Conservation (phyloP, 2,888 invertebrate species). For the Ceriagrion tenellum region DNA sequence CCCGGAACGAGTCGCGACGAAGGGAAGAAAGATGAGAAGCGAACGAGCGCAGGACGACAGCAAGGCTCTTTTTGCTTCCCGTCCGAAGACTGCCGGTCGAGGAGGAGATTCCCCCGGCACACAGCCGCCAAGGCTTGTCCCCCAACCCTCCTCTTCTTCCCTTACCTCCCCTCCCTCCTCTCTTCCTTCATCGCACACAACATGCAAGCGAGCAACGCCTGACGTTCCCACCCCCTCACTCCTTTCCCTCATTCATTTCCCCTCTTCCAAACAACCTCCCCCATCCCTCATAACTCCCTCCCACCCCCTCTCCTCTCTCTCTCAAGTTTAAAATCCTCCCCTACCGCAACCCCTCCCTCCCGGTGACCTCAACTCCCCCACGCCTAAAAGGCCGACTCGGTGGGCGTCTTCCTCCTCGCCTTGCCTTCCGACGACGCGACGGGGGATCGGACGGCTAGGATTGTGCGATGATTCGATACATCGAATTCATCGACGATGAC, state of each 20-base stretch:
- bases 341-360: background rate
- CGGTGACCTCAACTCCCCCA: background rate
- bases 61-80: background rate
- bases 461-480: too few relatives aligned
- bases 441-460: too few relatives aligned
- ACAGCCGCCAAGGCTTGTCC: background rate
- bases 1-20: background rate
- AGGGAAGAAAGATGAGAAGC: background rate
- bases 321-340: background rate
- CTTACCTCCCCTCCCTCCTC: background rate
- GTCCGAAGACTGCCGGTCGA: background rate
- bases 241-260: background rate
- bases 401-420: too few relatives aligned
- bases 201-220: too few relatives aligned
- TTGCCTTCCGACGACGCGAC: too few relatives aligned
- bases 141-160: background rate
- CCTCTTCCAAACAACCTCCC: background rate
- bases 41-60: background rate
- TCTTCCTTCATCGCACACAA: background rate
- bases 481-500: too few relatives aligned
- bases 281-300: too few relatives aligned
- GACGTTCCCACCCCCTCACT: background rate
- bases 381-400: background rate
- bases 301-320: too few relatives aligned
- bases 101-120: background rate